These are phyloP conservation scores for Matsumurasca onukii DNA, from an alignment of 1,140 invertebrate species.

Conservation along the genomic window DNA sequence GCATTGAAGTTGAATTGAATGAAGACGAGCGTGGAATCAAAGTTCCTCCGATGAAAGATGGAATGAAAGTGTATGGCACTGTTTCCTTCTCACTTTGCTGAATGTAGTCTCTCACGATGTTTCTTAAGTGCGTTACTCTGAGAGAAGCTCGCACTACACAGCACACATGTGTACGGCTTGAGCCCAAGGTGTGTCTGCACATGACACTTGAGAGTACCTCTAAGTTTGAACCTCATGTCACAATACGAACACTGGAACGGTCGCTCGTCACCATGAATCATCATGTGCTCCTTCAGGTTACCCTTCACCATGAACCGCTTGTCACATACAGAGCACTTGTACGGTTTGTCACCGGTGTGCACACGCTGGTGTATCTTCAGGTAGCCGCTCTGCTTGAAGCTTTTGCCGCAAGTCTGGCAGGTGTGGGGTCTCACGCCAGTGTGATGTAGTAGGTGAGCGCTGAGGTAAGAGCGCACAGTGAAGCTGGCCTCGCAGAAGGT, in stretches of 20 bases:
- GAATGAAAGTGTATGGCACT: too few species aligned
- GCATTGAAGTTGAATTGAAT: too few species aligned
- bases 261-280: background rate
- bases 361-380: background rate
- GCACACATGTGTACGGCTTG: too few species aligned
- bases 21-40: too few species aligned
- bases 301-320: background rate
- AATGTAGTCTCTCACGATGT: too few species aligned
- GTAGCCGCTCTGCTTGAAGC: slow-evolving; percentile 48
- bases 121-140: too few species aligned
- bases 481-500: background rate
- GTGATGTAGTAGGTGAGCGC: slow-evolving; percentile 62
- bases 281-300: slow-evolving; percentile 3
- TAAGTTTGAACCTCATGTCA: background rate
- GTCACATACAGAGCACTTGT: slow-evolving; percentile 1
- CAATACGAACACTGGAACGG: background rate
- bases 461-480: background rate
- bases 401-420: slow-evolving; percentile 66
- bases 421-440: slow-evolving; percentile 67
- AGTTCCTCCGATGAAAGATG: too few species aligned
- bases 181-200: too few species aligned
- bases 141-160: too few species aligned
- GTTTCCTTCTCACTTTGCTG: too few species aligned
- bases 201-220: too few species aligned
- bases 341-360: slow-evolving; percentile 4